Base-by-base conservation (phyloP, 92 coral and sea anemone genomes). In the Hydrozoanthus gracilis region DNA sequence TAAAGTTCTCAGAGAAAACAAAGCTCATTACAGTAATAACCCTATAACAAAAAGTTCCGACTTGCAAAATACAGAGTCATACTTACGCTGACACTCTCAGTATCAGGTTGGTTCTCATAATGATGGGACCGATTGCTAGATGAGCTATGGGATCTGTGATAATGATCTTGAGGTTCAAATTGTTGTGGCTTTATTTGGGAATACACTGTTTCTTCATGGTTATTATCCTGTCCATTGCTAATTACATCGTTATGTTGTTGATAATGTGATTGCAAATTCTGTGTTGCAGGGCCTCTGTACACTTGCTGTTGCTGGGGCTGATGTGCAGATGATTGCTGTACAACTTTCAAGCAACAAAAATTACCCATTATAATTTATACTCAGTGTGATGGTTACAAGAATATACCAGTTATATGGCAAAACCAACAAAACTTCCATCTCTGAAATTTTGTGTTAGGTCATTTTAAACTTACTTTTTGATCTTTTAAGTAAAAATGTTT, bases 81-180 rank as follows among this genome's bases (percentile, higher is more conserved):
- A 80, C 85, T 64, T 65, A 80, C 73, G 16, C 55, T 80, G 58
- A 48, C 58, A 48, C 85, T 49, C 6, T 80, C 74, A 65, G 61
- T 65, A 6, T 80, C 74, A 12, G 17, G 60, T 2, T 80, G 85
- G 5, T 64, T 17, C 48, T 80, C 73, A 51, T 79, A 27, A 27
- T 27, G 18, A 10, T 80, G 74, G 10, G 74, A 70, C 10, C 85
- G 73, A 27, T 48, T 80, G 60, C 72, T 46, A 11, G 58, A 18
- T 9, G 58, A 6, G 73, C 58, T 35, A 17, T 80, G 74, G 0
- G 85, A 65, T 12, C 85, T 66, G 20, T 80, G 85, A 72, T 91
- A 94, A 55, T 92, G 92, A 7, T 94, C 98, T 64, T 94, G 94
- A 3, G 79, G 49, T n/a, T 94, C 95, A 60, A 78, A 73, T 49